These are phyloP conservation scores for Teleogryllus occipitalis DNA, from an alignment of 1,140 invertebrate genomes.

Conservation along the genomic window DNA sequence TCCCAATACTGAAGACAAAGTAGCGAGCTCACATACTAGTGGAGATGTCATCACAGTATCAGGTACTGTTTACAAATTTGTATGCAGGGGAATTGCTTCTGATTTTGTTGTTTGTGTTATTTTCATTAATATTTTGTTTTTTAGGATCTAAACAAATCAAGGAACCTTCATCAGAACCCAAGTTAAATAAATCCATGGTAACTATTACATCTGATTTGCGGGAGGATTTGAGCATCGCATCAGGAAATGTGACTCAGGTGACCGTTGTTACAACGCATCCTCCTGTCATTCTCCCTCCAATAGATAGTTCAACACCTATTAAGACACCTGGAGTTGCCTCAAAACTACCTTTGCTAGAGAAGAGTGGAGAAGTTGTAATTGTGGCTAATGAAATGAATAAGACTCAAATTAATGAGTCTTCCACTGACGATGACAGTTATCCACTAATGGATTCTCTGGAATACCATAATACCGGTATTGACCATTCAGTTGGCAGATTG, in stretches of 20 bases:
- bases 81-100: not conserved
- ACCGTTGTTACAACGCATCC: slow-evolving; percentile 68
- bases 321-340: slow-evolving; percentile 9
- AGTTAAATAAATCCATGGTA: slow-evolving; percentile 48
- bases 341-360: not conserved
- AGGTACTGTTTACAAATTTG: slow-evolving; percentile 9
- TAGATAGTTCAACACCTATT: slow-evolving; percentile 13
- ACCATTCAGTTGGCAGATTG: slow-evolving; percentile 17
- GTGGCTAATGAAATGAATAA: slow-evolving; percentile 67
- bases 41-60: slow-evolving; percentile 19
- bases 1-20: slow-evolving; percentile 7
- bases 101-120: not conserved
- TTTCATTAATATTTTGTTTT: not conserved
- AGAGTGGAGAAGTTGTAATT: slow-evolving; percentile 57
- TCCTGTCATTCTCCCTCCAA: slow-evolving; percentile 49
- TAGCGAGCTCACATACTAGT: not conserved
- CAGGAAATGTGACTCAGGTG: slow-evolving; percentile 53
- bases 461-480: slow-evolving; percentile 27
- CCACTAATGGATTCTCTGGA: slow-evolving; percentile 64
- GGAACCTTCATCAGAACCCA: slow-evolving; percentile 27
- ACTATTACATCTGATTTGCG: slow-evolving; percentile 45
- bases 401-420: slow-evolving; percentile 54
- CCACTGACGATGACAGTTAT: slow-evolving; percentile 60
- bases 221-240: slow-evolving; percentile 56
- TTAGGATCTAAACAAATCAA: slow-evolving; percentile 4